Percentiles rank a stretch among this genome's conserved stretches.
Evolutionary conservation across 1,140 invertebrate species (phyloP).

Genomic region (Rhynchophorus ferrugineus): DNA sequence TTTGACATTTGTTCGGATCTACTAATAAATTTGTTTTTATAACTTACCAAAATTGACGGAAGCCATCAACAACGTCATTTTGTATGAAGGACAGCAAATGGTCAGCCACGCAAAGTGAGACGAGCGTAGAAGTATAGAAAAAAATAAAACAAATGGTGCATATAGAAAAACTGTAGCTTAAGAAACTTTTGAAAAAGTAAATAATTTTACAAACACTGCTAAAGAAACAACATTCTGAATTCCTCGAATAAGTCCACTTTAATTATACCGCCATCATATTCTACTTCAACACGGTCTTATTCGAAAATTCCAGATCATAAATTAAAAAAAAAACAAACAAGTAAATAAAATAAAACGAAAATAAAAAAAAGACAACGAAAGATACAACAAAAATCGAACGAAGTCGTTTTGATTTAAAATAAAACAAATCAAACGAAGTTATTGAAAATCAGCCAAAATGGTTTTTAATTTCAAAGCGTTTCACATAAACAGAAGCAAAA

Average conservation of each 20-base stretch:
- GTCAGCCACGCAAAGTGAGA: conserved; percentile 40
- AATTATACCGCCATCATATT: too few species aligned
- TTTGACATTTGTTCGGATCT: too few species aligned
- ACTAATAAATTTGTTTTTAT: too few species aligned
- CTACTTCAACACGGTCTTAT: background rate
- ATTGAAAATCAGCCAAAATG: conserved; percentile 25
- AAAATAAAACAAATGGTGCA: conserved; percentile 43
- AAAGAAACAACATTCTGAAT: conserved; percentile 2
- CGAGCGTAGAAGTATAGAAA: conserved; percentile 42
- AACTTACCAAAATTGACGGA: conserved; percentile 37
- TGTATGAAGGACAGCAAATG: conserved; percentile 33
- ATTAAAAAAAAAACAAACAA: conserved; percentile 7
- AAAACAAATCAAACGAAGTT: conserved; percentile 17
- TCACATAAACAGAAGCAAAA: conserved; percentile 22
- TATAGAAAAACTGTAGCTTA: conserved; percentile 40
- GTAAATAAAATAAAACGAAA: conserved; percentile 5
- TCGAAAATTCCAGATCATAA: conserved; percentile 13
- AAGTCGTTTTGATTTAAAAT: too few species aligned
- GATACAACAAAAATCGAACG: too few species aligned
- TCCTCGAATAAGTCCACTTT: background rate
- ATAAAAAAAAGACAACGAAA: conserved; percentile 7
- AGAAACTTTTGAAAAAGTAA: conserved; percentile 21
- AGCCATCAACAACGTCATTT: conserved; percentile 27
- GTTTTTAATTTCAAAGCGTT: conserved; percentile 20
- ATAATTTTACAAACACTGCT: conserved; percentile 6